phyloP scores from a whole-genome alignment of 1,140 invertebrate species.

The Archivesica marissinica region DNA sequence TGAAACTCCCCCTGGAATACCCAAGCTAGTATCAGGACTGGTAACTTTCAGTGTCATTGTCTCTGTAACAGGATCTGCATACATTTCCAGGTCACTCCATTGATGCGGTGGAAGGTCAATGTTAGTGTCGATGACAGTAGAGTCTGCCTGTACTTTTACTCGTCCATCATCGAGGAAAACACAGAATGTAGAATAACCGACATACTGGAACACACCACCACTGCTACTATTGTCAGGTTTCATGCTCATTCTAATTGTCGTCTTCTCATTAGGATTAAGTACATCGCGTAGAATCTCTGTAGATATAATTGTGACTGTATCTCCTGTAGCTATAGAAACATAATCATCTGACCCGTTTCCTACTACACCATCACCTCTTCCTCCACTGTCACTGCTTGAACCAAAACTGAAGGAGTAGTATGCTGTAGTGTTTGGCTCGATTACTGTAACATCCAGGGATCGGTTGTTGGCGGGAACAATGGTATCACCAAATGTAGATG shows the following conservation, averaged over 20 bases:
- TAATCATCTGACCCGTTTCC: not conserved
- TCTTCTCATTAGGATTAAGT: conserved; percentile 23
- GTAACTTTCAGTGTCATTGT: conserved; percentile 41
- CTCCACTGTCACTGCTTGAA: not conserved
- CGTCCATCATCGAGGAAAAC: conserved; percentile 39
- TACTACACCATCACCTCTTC: not conserved
- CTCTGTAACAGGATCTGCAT: conserved; percentile 38
- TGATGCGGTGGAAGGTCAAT: conserved; percentile 23
- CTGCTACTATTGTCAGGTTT: conserved; percentile 47
- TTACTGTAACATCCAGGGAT: conserved; percentile 14
- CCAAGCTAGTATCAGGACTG: conserved; percentile 2
- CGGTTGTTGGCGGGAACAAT: conserved; percentile 34
- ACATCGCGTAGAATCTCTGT: conserved; percentile 26
- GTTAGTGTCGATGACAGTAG: conserved; percentile 29
- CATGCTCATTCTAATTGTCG: conserved; percentile 28
- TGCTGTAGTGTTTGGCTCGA: conserved; percentile 38
- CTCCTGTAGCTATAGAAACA: conserved; percentile 29
- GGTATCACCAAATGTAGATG: conserved; percentile 30
- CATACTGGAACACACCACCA: conserved; percentile 56
- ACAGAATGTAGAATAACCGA: conserved; percentile 39
- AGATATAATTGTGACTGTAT: conserved; percentile 19
- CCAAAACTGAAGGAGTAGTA: conserved; percentile 44
- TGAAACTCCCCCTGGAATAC: not conserved
- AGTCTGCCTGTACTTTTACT: conserved; percentile 39
- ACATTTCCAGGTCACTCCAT: conserved; percentile 45